phyloP scores from a whole-genome alignment of 1,140 invertebrate genomes.

The Brachionus manjavacas region DNA sequence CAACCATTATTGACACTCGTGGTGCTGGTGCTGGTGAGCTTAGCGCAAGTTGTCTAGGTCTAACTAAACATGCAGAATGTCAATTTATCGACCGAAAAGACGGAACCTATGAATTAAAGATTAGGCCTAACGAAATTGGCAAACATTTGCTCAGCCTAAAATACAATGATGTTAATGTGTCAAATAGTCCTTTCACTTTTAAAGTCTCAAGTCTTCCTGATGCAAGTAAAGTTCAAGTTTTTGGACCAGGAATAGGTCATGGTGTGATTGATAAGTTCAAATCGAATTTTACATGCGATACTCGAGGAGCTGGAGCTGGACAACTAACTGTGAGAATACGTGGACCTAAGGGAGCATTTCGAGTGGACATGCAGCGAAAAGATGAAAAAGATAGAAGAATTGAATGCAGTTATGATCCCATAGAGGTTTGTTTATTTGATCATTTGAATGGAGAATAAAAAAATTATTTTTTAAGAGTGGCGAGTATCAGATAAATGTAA shows the following conservation, averaged over 20 bases:
- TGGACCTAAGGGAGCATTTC: slow-evolving; percentile 94
- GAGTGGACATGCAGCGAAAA: slow-evolving; percentile 97
- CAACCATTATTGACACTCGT: slow-evolving; percentile 91
- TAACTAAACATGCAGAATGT: slow-evolving; percentile 78
- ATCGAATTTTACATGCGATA: slow-evolving; percentile 93
- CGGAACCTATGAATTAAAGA: slow-evolving; percentile 88
- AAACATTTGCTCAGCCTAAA: slow-evolving; percentile 73
- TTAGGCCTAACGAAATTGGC: slow-evolving; percentile 88
- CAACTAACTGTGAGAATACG: slow-evolving; percentile 90
- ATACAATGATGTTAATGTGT: slow-evolving; percentile 27
- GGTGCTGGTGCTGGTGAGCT: slow-evolving; percentile 83
- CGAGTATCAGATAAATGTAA: slow-evolving; percentile 92
- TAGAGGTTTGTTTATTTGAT: slow-evolving; percentile 68
- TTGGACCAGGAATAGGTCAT: slow-evolving; percentile 90
- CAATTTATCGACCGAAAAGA: slow-evolving; percentile 95
- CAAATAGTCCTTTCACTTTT: slow-evolving; percentile 55
- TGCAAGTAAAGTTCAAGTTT: slow-evolving; percentile 67
- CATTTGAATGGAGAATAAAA: background rate
- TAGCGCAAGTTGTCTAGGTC: slow-evolving; percentile 92
- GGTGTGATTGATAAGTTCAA: slow-evolving; percentile 91
- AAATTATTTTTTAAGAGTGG: slow-evolving; percentile 59
- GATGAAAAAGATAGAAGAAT: slow-evolving; percentile 95
- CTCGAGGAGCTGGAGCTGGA: slow-evolving; percentile 78
- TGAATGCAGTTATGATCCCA: slow-evolving; percentile 89
- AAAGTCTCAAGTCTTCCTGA: slow-evolving; percentile 87